Evolutionary conservation across 2,888 invertebrate species (phyloP).

Genomic region (Phrixothrix hirtus): DNA sequence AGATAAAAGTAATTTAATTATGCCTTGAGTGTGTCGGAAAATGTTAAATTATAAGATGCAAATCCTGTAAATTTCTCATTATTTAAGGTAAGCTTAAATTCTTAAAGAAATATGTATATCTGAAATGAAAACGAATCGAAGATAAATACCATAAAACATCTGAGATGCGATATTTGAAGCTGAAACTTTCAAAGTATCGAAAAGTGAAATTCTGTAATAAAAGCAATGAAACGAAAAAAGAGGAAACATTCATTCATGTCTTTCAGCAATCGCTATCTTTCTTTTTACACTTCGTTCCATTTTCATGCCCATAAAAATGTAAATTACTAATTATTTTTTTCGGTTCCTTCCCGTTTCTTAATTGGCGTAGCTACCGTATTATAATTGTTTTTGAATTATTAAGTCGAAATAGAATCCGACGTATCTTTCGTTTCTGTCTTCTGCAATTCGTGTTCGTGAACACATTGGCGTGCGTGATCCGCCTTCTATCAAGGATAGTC

Average conservation of each 20-base stretch:
- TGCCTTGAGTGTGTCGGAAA: too few relatives aligned
- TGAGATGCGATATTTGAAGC: background rate
- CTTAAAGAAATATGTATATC: too few relatives aligned
- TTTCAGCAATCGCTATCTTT: constrained; percentile 22
- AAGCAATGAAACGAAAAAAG: background rate
- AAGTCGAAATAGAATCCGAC: background rate
- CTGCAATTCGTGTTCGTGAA: constrained; percentile 25
- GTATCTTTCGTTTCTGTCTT: constrained; percentile 7
- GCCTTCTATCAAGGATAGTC: constrained; percentile 36
- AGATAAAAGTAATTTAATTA: too few relatives aligned
- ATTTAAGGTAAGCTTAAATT: too few relatives aligned
- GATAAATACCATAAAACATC: background rate
- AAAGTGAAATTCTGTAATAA: background rate
- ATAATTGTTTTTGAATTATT: constrained; percentile 8
- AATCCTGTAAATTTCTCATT: too few relatives aligned
- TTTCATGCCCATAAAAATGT: constrained; percentile 34
- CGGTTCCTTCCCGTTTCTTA: constrained; percentile 10
- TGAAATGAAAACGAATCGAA: too few relatives aligned
- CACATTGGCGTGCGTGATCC: constrained; percentile 36
- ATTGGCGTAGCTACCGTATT: constrained; percentile 6
- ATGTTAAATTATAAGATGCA: too few relatives aligned
- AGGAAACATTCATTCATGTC: background rate
- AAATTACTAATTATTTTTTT: constrained; percentile 32
- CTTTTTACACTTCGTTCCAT: constrained; percentile 34
- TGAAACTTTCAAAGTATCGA: background rate